phyloP scores from a whole-genome alignment of 2,113 vertebrate genomes.

The Anseranas semipalmata region DNA sequence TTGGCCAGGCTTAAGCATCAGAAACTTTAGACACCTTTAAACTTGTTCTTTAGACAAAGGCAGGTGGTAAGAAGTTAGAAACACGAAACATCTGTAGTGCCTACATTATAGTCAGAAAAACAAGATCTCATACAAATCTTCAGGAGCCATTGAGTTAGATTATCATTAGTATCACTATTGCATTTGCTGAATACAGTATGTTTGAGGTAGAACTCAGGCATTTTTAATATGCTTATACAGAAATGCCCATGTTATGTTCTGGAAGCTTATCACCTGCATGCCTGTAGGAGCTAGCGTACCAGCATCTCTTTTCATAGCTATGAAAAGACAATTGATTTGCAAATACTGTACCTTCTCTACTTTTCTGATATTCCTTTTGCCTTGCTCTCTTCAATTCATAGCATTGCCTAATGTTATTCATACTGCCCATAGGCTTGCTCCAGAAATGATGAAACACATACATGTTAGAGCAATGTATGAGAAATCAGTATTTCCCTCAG shows the following conservation, averaged over 20 bases:
- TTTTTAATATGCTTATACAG: neutral
- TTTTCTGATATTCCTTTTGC: neutral
- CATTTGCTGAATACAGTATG: neutral
- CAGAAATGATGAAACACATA: neutral
- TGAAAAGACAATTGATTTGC: neutral
- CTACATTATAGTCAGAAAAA: neutral
- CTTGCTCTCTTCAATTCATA: neutral
- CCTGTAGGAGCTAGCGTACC: neutral
- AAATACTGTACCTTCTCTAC: neutral
- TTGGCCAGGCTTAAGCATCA: neutral
- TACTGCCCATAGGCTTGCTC: neutral
- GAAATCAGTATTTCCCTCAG: neutral
- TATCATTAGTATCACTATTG: neutral
- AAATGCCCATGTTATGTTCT: neutral
- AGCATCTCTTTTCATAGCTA: neutral
- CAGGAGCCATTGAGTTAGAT: neutral
- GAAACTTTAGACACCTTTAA: neutral
- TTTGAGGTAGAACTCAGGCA: neutral
- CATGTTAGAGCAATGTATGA: accelerated
- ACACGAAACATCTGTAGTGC: neutral
- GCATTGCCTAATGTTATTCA: neutral
- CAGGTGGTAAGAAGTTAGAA: neutral
- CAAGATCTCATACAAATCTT: neutral
- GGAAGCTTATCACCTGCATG: neutral
- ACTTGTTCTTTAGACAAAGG: neutral